These are phyloP conservation scores for Drosophila paranaensis DNA, from an alignment of 2,888 invertebrate genomes.

Conservation along the genomic window DNA sequence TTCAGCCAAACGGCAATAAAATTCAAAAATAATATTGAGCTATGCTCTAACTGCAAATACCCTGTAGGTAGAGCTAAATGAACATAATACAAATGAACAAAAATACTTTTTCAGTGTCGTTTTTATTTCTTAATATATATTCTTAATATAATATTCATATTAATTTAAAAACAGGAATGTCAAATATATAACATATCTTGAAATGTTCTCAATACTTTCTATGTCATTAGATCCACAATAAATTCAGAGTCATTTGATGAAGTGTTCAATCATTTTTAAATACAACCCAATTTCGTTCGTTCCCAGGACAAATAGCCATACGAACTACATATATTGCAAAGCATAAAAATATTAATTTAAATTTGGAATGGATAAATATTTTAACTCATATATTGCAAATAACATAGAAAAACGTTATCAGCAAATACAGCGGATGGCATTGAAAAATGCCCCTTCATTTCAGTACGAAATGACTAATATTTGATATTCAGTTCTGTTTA, in stretches of 20 bases:
- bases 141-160: no score
- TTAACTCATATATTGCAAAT: constrained; percentile 46
- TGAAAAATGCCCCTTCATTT: constrained; percentile 21
- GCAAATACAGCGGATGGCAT: constrained; percentile 33
- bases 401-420: constrained; percentile 59
- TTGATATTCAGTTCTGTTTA: constrained; percentile 40
- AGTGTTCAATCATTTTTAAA: background rate
- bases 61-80: background rate
- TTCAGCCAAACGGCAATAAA: constrained; percentile 35
- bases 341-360: constrained; percentile 66
- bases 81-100: no score
- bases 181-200: no score
- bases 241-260: no score
- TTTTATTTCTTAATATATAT: no score
- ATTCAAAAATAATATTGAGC: background rate
- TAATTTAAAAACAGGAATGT: no score
- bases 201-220: no score
- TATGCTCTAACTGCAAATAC: background rate
- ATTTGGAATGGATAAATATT: constrained; percentile 56
- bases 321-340: no score
- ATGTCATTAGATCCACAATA: no score
- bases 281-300: background rate
- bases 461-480: constrained; percentile 32
- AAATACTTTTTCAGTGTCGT: no score
- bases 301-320: background rate